Conservation (phyloP, 2,797 vertebrate species). For the Erpetoichthys calabaricus region DNA sequence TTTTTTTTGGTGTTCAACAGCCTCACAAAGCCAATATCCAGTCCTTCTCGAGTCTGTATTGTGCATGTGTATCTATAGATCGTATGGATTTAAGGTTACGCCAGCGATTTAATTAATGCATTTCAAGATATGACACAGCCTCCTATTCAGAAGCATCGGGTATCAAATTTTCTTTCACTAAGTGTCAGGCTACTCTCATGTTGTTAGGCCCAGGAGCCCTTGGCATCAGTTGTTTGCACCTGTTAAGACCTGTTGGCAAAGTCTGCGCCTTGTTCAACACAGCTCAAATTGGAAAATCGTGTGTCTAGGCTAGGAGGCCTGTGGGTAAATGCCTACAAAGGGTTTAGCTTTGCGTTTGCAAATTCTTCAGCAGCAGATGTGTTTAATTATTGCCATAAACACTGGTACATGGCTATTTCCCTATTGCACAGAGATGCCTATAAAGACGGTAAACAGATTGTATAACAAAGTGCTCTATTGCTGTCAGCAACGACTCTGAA, state of each 20-base stretch:
- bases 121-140: no score
- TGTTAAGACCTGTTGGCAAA: constrained; percentile 27
- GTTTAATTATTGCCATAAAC: constrained; percentile 47
- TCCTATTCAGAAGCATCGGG: background rate
- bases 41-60: no score
- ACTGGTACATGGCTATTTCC: constrained; percentile 35
- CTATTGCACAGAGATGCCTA: constrained; percentile 34
- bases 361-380: constrained; percentile 36
- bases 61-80: no score
- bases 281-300: constrained; percentile 16
- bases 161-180: background rate
- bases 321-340: constrained; percentile 30
- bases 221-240: constrained; percentile 27
- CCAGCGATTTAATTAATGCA: no score
- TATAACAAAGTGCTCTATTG: constrained; percentile 60
- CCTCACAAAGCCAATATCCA: no score
- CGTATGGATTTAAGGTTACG: no score
- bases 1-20: no score
- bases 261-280: constrained; percentile 17
- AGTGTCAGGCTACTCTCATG: background rate
- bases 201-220: constrained; percentile 6
- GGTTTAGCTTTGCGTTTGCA: constrained; percentile 20
- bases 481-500: constrained; percentile 60
- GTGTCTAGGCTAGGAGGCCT: constrained; percentile 13
- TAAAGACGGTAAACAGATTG: constrained; percentile 58